These are phyloP conservation scores for Mirza zaza DNA, from an alignment of 2,113 vertebrate genomes.

Conservation along the genomic window DNA sequence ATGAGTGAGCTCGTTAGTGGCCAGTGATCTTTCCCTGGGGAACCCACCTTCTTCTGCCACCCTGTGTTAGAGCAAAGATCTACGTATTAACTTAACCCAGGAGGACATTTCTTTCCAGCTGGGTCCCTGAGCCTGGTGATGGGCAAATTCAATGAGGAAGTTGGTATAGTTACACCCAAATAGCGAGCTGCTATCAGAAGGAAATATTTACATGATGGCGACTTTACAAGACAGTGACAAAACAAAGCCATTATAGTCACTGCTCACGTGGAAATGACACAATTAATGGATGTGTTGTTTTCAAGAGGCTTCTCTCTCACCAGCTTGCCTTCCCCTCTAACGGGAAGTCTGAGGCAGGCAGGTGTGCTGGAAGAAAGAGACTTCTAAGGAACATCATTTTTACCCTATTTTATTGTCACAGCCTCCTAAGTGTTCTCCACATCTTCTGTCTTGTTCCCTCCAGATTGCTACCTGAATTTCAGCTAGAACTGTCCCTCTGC, in stretches of 20 bases:
- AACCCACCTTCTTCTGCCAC: too few species aligned
- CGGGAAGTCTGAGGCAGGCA: not conserved
- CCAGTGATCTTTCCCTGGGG: not conserved
- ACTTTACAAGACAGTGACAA: not conserved
- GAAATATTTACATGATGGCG: not conserved
- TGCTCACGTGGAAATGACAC: not conserved
- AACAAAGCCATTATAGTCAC: not conserved
- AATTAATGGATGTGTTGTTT: not conserved
- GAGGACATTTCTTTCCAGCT: not conserved
- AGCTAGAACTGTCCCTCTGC: not conserved
- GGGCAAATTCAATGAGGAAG: not conserved
- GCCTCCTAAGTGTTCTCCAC: not conserved
- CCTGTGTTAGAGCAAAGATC: not conserved
- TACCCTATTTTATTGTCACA: not conserved
- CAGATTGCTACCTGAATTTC: not conserved
- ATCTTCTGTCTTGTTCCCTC: not conserved
- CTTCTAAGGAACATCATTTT: not conserved
- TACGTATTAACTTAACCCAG: not conserved
- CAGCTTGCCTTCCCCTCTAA: not conserved
- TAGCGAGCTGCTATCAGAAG: not conserved
- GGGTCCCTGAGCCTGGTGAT: not conserved
- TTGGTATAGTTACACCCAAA: not conserved
- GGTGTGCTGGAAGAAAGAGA: not conserved
- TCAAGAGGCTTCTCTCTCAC: not conserved
- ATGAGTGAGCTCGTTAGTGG: too few species aligned